Evolutionary conservation across 2,888 invertebrate genomes (phyloP).

Genomic region (Miltochrista miniata): DNA sequence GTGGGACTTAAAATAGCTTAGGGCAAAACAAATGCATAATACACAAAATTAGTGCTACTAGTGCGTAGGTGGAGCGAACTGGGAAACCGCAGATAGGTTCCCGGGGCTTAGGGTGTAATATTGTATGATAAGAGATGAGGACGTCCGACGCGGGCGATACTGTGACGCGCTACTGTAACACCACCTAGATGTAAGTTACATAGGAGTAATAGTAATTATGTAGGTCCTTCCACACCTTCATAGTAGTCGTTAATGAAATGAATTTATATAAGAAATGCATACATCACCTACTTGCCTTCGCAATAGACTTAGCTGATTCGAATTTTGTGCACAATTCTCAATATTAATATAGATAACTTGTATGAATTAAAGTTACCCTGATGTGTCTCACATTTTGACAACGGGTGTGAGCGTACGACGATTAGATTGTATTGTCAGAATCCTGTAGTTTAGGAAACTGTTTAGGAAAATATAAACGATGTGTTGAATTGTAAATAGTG

Average conservation of each 20-base stretch:
- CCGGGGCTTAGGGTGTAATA: conserved; percentile 45
- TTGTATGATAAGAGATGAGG: conserved; percentile 48
- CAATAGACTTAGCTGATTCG: conserved; percentile 70
- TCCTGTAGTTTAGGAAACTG: conserved; percentile 33
- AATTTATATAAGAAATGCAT: conserved; percentile 56
- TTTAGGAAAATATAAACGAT: conserved; percentile 31
- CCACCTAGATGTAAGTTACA: conserved; percentile 65
- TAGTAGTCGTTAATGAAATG: conserved; percentile 44
- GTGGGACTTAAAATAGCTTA: conserved; percentile 50
- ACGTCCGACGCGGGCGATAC: conserved; percentile 59
- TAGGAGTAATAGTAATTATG: conserved; percentile 36
- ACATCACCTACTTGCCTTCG: conserved; percentile 80
- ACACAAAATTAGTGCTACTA: conserved; percentile 73
- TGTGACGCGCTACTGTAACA: conserved; percentile 69
- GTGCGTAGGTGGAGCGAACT: conserved; percentile 59
- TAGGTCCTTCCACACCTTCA: conserved; percentile 53
- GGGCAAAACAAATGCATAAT: conserved; percentile 75
- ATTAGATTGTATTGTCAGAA: conserved; percentile 34
- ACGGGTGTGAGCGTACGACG: conserved; percentile 35
- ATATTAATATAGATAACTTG: conserved; percentile 53
- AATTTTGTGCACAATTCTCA: conserved; percentile 70
- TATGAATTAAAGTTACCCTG: conserved; percentile 72
- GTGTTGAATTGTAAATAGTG: conserved; percentile 42
- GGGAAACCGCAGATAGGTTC: conserved; percentile 55
- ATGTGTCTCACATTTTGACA: conserved; percentile 51